Evolutionary conservation across 2,113 vertebrate species (phyloP).

Genomic region (Rana temporaria): DNA sequence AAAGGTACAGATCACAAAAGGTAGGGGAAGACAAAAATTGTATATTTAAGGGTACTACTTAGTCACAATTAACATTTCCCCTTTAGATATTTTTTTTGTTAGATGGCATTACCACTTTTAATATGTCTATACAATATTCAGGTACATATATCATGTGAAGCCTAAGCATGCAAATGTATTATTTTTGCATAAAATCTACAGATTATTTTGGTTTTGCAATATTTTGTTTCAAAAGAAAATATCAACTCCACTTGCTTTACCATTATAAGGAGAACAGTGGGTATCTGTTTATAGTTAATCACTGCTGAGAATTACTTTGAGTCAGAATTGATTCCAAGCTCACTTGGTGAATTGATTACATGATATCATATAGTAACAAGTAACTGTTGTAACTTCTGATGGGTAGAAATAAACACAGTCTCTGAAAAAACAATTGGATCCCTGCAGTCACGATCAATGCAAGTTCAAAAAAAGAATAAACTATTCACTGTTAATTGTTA

Average conservation of each 20-base stretch:
- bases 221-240: neutral
- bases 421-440: neutral
- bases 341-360: slow-evolving; percentile 33
- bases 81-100: too few species aligned
- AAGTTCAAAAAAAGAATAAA: neutral
- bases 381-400: slow-evolving; percentile 16
- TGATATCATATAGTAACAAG: slow-evolving; percentile 9
- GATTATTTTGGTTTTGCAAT: neutral
- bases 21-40: too few species aligned
- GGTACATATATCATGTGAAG: too few species aligned
- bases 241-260: neutral
- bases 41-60: too few species aligned
- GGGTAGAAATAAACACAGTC: slow-evolving; percentile 1
- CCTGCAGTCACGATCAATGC: neutral
- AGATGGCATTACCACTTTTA: too few species aligned
- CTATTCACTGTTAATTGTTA: neutral
- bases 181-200: too few species aligned
- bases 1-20: too few species aligned
- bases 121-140: too few species aligned
- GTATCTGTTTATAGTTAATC: slow-evolving; percentile 33
- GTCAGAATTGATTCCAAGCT: slow-evolving; percentile 29
- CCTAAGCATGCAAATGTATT: too few species aligned
- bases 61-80: too few species aligned
- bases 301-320: slow-evolving; percentile 21
- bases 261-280: slow-evolving; percentile 1